Evolutionary conservation across 2,113 vertebrate species (phyloP).

Genomic region (Callipepla squamata): DNA sequence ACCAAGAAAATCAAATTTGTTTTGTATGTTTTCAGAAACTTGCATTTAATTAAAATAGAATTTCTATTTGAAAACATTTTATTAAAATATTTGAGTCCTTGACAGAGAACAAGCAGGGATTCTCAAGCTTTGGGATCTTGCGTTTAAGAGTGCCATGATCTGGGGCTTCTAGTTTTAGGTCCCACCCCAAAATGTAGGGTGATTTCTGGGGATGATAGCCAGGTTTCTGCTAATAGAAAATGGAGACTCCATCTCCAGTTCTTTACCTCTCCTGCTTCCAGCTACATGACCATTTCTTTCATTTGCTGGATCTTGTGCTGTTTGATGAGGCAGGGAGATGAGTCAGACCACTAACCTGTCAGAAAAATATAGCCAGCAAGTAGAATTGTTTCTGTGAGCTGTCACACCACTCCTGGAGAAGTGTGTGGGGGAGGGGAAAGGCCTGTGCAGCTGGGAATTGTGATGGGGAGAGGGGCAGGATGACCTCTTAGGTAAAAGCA

Average conservation of each 20-base stretch:
- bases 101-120: not conserved
- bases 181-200: not conserved
- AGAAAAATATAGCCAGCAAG: not conserved
- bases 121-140: not conserved
- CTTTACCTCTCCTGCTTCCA: not conserved
- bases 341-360: not conserved
- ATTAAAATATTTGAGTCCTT: not conserved
- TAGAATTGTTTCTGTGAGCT: not conserved
- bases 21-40: not conserved
- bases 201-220: not conserved
- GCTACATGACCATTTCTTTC: not conserved
- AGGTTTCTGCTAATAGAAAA: not conserved
- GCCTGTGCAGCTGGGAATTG: not conserved
- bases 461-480: accelerated
- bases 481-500: not conserved
- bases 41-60: not conserved
- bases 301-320: accelerated
- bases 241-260: not conserved
- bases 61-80: not conserved
- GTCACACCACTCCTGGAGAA: not conserved
- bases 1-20: not conserved
- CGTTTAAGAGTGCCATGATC: not conserved
- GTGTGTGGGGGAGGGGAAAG: not conserved
- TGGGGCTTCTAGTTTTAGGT: not conserved
- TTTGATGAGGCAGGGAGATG: not conserved